Percentiles rank a stretch among this genome's conserved stretches.
phyloP scores from a whole-genome alignment of 2,113 vertebrate species.

The Tonatia bakeri region DNA sequence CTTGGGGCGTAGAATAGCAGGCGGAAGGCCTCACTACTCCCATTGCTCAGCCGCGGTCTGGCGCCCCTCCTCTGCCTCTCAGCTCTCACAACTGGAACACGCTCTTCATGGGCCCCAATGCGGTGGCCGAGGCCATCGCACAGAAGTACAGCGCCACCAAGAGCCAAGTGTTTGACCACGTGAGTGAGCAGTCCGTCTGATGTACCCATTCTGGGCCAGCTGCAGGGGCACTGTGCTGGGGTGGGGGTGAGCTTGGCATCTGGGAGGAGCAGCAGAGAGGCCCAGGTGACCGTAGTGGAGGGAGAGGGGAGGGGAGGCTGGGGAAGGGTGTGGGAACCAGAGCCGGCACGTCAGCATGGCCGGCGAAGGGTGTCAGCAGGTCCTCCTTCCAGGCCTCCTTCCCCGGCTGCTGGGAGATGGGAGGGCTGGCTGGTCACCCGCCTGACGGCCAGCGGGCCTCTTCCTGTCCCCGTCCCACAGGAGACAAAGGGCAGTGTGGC shows the following conservation, averaged over 20 bases:
- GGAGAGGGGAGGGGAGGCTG: too few relatives aligned
- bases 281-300: accelerated
- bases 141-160: slow-evolving; percentile 95
- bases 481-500: slow-evolving; percentile 93
- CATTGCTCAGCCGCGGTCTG: accelerated
- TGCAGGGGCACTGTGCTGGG: too few relatives aligned
- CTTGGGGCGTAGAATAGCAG: background rate
- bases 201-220: accelerated
- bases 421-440: background rate
- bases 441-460: accelerated
- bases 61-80: background rate
- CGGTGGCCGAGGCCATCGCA: slow-evolving; percentile 93
- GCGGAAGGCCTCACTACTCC: accelerated
- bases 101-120: slow-evolving; percentile 92
- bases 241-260: background rate
- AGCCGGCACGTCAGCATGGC: accelerated
- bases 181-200: slow-evolving; percentile 77
- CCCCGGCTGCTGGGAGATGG: accelerated
- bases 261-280: background rate
- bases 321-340: accelerated
- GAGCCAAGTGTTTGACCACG: slow-evolving; percentile 95
- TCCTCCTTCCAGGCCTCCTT: accelerated
- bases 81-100: slow-evolving; percentile 98
- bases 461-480: slow-evolving; percentile 73
- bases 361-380: accelerated